Evolutionary conservation across 2,797 vertebrate genomes (phyloP).

Genomic region (Prunella strophiata): DNA sequence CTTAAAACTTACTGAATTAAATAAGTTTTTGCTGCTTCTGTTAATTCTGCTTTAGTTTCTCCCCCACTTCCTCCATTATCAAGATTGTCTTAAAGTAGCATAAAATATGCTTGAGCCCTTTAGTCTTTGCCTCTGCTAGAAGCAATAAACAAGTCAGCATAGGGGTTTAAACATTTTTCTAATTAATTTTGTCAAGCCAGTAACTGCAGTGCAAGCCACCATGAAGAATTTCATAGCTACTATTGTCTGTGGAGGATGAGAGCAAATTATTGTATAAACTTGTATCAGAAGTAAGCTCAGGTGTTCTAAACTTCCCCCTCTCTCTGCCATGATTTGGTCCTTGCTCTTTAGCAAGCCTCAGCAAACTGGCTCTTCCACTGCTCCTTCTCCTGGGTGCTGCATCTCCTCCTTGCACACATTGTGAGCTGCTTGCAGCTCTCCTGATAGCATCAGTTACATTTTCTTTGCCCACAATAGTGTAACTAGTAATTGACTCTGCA

Average conservation of each 20-base stretch:
- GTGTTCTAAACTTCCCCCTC: not conserved
- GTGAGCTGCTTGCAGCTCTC: not conserved
- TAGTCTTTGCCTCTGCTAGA: not conserved
- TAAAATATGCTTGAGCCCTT: not conserved
- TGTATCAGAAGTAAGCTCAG: not conserved
- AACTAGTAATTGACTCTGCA: not conserved
- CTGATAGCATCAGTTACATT: conserved; percentile 22
- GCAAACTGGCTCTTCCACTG: not conserved
- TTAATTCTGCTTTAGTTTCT: not conserved
- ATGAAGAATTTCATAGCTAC: not conserved
- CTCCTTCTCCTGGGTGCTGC: not conserved
- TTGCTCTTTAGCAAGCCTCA: not conserved
- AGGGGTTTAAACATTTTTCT: not conserved
- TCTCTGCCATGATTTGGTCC: not conserved
- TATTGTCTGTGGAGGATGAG: not conserved
- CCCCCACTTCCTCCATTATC: not conserved
- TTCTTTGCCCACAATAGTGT: not conserved
- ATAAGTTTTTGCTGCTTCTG: not conserved
- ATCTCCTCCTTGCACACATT: not conserved
- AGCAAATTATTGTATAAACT: not conserved
- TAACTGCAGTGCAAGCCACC: not conserved
- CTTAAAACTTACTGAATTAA: not conserved
- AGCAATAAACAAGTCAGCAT: not conserved
- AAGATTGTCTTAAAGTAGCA: not conserved
- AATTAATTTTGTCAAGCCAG: not conserved